A percentile compares a stretch with the other conserved stretches of the same genome.
Evolutionary conservation across 2,113 vertebrate genomes (phyloP).

Genomic region (Mesoclemmys tuberculata): DNA sequence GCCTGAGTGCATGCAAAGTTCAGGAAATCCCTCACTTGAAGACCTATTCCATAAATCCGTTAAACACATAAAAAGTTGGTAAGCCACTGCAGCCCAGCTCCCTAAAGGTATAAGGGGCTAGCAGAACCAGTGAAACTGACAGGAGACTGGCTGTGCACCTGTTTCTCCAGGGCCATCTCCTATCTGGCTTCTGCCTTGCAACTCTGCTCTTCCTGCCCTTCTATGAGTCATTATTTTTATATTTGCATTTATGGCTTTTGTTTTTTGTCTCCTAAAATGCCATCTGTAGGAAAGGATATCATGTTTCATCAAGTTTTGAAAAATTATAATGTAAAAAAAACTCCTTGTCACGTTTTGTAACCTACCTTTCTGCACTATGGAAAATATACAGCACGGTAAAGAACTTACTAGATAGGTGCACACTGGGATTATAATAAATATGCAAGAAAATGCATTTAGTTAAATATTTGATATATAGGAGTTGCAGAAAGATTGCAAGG

Average conservation of each 20-base stretch:
- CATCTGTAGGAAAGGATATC: neutral
- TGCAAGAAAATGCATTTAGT: neutral
- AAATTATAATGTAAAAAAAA: neutral
- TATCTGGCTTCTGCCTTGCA: accelerated
- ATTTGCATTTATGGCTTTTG: neutral
- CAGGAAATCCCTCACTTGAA: neutral
- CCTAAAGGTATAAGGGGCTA: neutral
- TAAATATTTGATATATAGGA: slow-evolving; percentile 35
- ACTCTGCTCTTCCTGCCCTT: neutral
- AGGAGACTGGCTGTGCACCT: neutral
- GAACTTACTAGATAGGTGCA: neutral
- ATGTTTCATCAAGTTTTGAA: neutral
- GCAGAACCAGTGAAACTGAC: accelerated
- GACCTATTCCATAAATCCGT: neutral
- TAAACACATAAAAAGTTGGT: neutral
- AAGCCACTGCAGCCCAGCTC: neutral
- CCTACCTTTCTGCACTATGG: neutral
- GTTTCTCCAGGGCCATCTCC: neutral
- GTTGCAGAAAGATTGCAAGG: neutral
- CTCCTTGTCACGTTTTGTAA: neutral
- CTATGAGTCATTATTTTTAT: neutral
- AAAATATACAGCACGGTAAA: neutral
- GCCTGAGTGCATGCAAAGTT: accelerated
- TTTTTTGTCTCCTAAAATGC: neutral
- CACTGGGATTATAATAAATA: slow-evolving; percentile 19